These are phyloP conservation scores for Bombus breviceps DNA, from an alignment of 1,140 invertebrate species.

Conservation along the genomic window DNA sequence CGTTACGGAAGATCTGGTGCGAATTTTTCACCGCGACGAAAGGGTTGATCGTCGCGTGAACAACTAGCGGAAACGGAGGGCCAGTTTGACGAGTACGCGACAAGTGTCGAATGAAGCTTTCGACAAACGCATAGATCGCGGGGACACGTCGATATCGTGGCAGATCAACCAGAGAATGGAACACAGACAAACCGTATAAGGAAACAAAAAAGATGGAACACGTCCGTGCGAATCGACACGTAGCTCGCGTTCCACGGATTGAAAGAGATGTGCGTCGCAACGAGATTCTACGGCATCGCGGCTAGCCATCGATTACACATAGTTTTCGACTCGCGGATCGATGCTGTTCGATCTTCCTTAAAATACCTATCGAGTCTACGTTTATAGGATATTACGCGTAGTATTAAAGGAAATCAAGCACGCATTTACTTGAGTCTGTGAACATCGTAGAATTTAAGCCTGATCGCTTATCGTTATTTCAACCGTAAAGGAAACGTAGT, in stretches of 20 bases:
- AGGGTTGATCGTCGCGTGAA: neutral
- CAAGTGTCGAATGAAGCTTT: neutral
- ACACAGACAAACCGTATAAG: neutral
- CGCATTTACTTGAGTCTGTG: neutral
- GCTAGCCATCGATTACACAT: neutral
- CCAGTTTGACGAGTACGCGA: neutral
- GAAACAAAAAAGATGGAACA: neutral
- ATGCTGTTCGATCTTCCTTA: neutral
- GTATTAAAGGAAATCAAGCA: neutral
- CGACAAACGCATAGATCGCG: neutral
- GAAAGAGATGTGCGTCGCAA: neutral
- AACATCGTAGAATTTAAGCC: neutral
- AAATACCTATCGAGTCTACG: neutral
- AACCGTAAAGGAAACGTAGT: neutral
- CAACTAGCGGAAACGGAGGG: neutral
- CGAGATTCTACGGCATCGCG: neutral
- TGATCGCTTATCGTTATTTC: neutral
- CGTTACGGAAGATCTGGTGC: constrained; percentile 31
- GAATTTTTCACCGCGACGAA: neutral
- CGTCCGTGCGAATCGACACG: neutral
- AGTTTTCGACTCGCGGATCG: neutral
- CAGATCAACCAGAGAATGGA: too few species aligned
- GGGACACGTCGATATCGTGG: neutral
- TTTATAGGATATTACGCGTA: neutral
- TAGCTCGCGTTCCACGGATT: neutral